Evolutionary conservation across 2,888 invertebrate species (phyloP).

Genomic region (Drosophila vallismaia): DNA sequence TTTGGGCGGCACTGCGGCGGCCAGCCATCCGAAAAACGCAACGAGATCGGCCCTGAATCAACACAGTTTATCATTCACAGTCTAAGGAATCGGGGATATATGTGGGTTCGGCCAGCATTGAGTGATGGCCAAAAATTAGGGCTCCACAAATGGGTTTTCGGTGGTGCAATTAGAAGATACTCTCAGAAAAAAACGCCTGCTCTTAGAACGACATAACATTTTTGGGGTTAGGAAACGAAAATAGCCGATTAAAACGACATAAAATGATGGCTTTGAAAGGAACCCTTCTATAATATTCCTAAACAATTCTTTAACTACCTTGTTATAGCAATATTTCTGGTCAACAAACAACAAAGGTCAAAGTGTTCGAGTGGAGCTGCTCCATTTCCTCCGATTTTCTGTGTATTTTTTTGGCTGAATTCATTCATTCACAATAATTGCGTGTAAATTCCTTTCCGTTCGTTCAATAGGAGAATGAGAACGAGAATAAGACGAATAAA

Average conservation of each 20-base stretch:
- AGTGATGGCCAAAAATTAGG: no score
- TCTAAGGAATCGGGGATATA: slow-evolving; percentile 2
- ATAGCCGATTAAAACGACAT: no score
- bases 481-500: not conserved
- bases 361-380: not conserved
- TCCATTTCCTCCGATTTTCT: slow-evolving; percentile 27
- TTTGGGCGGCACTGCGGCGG: not conserved
- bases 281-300: no score
- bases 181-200: no score
- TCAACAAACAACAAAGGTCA: not conserved
- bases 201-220: no score
- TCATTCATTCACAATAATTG: slow-evolving; percentile 64
- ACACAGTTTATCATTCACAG: slow-evolving; percentile 7
- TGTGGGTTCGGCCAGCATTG: not conserved
- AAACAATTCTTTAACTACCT: not conserved
- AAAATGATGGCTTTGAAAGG: no score
- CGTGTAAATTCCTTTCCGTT: slow-evolving; percentile 50
- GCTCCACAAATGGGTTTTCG: no score
- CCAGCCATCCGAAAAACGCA: slow-evolving; percentile 18
- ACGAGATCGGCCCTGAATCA: slow-evolving; percentile 14
- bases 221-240: no score
- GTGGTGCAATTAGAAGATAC: no score
- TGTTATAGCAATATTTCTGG: not conserved
- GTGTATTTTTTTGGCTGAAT: slow-evolving; percentile 3
- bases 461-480: slow-evolving; percentile 15